A percentile compares a stretch with the other conserved stretches of the same genome.
phyloP scores from a whole-genome alignment of 2,888 invertebrate genomes.

The Scaeva pyrastri region DNA sequence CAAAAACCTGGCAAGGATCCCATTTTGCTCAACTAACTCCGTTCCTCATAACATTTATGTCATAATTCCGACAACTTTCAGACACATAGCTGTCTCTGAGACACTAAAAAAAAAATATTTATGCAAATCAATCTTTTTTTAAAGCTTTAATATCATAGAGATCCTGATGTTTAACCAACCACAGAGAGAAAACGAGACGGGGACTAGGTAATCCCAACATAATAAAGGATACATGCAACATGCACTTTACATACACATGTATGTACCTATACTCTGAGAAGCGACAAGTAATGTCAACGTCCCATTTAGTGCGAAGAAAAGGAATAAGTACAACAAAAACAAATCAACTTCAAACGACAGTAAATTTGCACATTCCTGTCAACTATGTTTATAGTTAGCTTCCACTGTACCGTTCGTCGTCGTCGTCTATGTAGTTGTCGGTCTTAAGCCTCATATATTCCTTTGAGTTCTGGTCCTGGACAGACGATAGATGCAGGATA shows the following conservation, averaged over 20 bases:
- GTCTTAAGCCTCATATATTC: slow-evolving; percentile 25
- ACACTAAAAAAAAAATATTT: not conserved
- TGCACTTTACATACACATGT: not conserved
- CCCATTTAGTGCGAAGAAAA: slow-evolving; percentile 29
- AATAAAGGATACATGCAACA: slow-evolving; percentile 32
- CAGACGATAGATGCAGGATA: not conserved
- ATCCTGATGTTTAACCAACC: slow-evolving; percentile 3
- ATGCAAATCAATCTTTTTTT: slow-evolving; percentile 15
- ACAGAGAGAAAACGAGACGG: not conserved
- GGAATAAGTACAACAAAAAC: slow-evolving; percentile 26
- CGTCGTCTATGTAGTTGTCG: not conserved
- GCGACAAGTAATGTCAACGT: slow-evolving; percentile 48
- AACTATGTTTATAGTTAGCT: slow-evolving; percentile 42
- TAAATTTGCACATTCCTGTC: slow-evolving; percentile 53
- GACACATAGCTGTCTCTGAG: slow-evolving; percentile 19
- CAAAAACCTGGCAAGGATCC: slow-evolving; percentile 1
- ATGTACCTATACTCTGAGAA: not conserved
- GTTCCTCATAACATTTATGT: slow-evolving; percentile 1
- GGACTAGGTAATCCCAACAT: slow-evolving; percentile 10
- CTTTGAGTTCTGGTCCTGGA: slow-evolving; percentile 36
- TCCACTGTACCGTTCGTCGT: not conserved
- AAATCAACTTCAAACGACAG: slow-evolving; percentile 58
- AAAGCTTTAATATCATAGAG: slow-evolving; percentile 17
- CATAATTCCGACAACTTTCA: slow-evolving; percentile 22
- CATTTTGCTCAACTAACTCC: slow-evolving; percentile 9